Conservation (phyloP, 2,113 vertebrate genomes). For the Onychostoma macrolepis region DNA sequence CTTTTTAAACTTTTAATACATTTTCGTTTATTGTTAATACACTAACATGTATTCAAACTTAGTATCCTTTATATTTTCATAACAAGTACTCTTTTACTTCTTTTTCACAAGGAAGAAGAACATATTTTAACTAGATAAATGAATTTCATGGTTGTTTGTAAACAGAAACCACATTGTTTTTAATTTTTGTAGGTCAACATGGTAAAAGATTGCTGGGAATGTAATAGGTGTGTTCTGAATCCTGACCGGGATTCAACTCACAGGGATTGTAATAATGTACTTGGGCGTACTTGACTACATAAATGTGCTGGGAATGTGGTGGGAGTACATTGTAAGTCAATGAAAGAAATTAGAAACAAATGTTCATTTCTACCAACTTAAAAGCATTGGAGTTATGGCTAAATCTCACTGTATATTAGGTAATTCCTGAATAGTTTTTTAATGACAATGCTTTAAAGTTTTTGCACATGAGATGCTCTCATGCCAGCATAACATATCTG, state of each 20-base stretch:
- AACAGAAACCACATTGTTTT: background rate
- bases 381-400: constrained; percentile 1
- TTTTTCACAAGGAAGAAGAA: background rate
- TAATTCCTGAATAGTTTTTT: background rate
- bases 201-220: background rate
- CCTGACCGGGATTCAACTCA: background rate
- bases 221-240: background rate
- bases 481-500: constrained; percentile 21
- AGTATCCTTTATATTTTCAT: background rate
- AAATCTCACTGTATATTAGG: background rate
- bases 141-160: background rate
- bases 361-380: background rate
- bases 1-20: background rate
- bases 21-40: background rate
- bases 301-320: constrained; percentile 26
- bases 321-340: constrained; percentile 3
- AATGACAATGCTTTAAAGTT: constrained; percentile 4
- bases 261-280: background rate
- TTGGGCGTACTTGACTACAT: constrained; percentile 6
- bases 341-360: constrained; percentile 12
- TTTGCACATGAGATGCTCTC: background rate
- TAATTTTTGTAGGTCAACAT: background rate
- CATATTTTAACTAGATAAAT: background rate
- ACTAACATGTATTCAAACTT: too few relatives aligned
- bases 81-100: background rate